A percentile compares a stretch with the other conserved stretches of the same genome.
Conservation (phyloP, 2,888 invertebrate genomes). For the Tenodera sinensis region DNA sequence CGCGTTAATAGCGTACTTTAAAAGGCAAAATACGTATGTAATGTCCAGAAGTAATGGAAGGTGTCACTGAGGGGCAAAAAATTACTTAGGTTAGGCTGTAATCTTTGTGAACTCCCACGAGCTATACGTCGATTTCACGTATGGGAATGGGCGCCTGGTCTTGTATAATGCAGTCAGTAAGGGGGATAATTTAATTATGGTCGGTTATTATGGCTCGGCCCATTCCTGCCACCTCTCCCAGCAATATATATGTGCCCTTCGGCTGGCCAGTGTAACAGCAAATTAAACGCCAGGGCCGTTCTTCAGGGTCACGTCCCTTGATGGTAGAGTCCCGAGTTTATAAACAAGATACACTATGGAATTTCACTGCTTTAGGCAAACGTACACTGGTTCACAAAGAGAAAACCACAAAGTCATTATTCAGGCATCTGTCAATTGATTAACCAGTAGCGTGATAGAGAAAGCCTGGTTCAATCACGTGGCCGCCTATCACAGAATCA, state of each 20-base stretch:
- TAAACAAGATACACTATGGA: neutral
- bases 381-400: no score
- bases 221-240: neutral
- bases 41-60: neutral
- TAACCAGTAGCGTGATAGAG: no score
- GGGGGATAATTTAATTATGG: neutral
- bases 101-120: neutral
- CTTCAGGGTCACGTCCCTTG: neutral
- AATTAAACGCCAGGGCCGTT: neutral
- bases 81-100: neutral
- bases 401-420: no score
- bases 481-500: no score
- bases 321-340: neutral
- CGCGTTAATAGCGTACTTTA: neutral
- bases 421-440: no score
- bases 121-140: neutral
- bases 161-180: neutral
- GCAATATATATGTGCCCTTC: neutral
- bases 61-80: neutral
- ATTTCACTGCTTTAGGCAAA: neutral
- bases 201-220: neutral
- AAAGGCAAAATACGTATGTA: neutral
- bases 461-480: no score
- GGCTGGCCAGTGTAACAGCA: neutral
- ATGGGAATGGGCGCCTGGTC: neutral